Evolutionary conservation across 2,888 invertebrate genomes (phyloP), one percentile per base, ranked within the genome.

Genomic region (Dromius quadrimaculatus): DNA sequence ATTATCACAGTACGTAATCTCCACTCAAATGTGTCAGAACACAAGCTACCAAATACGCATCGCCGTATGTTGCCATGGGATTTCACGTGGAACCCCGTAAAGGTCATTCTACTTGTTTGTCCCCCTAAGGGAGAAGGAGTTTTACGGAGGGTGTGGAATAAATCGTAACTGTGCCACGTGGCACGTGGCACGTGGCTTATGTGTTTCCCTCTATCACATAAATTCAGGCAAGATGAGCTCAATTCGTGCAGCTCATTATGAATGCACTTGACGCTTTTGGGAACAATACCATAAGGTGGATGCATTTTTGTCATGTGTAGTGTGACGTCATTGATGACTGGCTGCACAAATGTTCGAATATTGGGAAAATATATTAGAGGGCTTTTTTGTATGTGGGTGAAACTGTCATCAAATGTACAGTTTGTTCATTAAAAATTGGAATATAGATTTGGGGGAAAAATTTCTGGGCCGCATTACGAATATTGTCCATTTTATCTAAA

Each of bases 201-300:
- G 20, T 54, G 50, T 54, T 54, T 54, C 50, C 50, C 50, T 54
- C 11, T 23, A 28, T 54, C 50, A 28, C 50, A 54, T 54, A 54
- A 54, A 54, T 19, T 54, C 15, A 47, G 23, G 50, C 13, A 6
- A 23, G 4, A 8, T 41, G 13, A n/a, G 45, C 11, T 15, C n/a
- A n/a, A n/a, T n/a, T n/a, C n/a, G n/a, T n/a, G n/a, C n/a, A 41
- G 45, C 45, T 64, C 64, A 64, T 64, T 64, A 64, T 20, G 47
- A 64, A 64, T 43, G 64, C 64, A 64, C 64, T 64, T 64, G 47
- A 47, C 45, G 32, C 64, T 43, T 43, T 23, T 3, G 13, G 17
- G 28, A 23, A 64, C 64, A 47, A 28, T 28, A 41, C 15, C 15
- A 41, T 0, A 13, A 43, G 63, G 36, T 61, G n/a, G 23, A 43